Conservation (phyloP, 2,113 vertebrate genomes). For the Fregata magnificens region DNA sequence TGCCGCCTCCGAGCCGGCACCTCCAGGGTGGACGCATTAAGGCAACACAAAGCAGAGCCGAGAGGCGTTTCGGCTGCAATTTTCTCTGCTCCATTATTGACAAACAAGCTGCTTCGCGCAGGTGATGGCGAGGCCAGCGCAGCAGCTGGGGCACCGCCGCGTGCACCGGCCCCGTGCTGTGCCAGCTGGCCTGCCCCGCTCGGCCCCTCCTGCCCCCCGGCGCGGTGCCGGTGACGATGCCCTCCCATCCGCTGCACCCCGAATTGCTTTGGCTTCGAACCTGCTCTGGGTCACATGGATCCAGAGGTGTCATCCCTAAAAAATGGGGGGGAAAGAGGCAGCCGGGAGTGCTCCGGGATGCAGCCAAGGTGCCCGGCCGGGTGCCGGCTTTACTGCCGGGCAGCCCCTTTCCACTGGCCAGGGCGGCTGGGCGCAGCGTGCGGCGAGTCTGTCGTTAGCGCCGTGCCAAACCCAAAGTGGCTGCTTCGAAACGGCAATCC, state of each 20-base stretch:
- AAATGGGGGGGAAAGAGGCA: not conserved
- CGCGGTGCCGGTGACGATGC: not conserved
- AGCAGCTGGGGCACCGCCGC: not conserved
- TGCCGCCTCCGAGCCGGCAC: not conserved
- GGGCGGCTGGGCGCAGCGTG: not conserved
- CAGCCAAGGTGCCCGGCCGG: rapidly evolving
- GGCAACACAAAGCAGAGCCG: slow-evolving; percentile 54
- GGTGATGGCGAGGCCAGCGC: slow-evolving; percentile 2
- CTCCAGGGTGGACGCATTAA: not conserved
- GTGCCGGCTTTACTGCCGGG: not conserved
- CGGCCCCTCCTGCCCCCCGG: not conserved
- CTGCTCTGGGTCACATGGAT: rapidly evolving
- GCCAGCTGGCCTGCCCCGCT: not conserved
- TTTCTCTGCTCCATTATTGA: slow-evolving; percentile 67
- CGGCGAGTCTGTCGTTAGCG: slow-evolving; percentile 77
- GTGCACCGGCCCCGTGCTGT: not conserved
- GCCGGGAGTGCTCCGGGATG: rapidly evolving
- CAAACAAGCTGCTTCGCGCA: slow-evolving; percentile 65
- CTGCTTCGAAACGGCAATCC: slow-evolving; percentile 80
- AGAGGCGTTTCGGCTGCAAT: slow-evolving; percentile 58
- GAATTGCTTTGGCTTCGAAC: not conserved
- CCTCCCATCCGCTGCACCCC: not conserved
- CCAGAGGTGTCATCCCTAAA: not conserved
- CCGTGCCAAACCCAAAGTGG: slow-evolving; percentile 80
- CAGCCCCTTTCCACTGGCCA: not conserved